phyloP scores from a whole-genome alignment of 2,888 invertebrate genomes.

The Tricholauxania praeusta region DNA sequence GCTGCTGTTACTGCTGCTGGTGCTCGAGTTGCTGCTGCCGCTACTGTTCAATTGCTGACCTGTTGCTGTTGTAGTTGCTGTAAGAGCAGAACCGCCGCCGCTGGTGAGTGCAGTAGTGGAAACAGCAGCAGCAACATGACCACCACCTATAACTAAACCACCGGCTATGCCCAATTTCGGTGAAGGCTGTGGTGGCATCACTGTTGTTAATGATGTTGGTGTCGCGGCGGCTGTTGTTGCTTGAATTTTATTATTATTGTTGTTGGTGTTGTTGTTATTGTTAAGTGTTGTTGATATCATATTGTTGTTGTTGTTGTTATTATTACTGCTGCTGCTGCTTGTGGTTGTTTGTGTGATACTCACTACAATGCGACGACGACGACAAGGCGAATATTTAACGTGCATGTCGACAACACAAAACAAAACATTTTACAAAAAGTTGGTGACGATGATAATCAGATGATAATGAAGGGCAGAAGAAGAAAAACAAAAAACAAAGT shows the following conservation, averaged over 20 bases:
- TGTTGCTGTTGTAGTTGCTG: slow-evolving; percentile 50
- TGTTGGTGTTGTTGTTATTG: slow-evolving; percentile 56
- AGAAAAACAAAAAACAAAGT: slow-evolving; percentile 38
- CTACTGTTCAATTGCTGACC: slow-evolving; percentile 50
- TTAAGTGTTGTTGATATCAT: slow-evolving; percentile 48
- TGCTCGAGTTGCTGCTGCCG: slow-evolving; percentile 47
- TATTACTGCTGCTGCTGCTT: slow-evolving; percentile 41
- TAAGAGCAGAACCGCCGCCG: slow-evolving; percentile 42
- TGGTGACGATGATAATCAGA: slow-evolving; percentile 4
- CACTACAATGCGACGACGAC: slow-evolving; percentile 38
- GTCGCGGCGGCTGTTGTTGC: slow-evolving; percentile 44
- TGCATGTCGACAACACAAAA: slow-evolving; percentile 11
- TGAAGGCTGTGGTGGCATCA: slow-evolving; percentile 39
- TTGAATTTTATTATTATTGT: slow-evolving; percentile 48
- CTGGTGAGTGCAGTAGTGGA: slow-evolving; percentile 5
- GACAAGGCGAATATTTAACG: slow-evolving; percentile 9
- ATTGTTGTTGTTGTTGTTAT: slow-evolving; percentile 56
- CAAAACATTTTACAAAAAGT: slow-evolving; percentile 40
- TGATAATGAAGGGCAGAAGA: slow-evolving; percentile 27
- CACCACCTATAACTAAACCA: slow-evolving; percentile 38
- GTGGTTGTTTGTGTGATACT: slow-evolving; percentile 47
- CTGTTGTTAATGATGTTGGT: slow-evolving; percentile 35
- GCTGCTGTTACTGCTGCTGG: slow-evolving; percentile 49
- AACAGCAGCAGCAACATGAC: slow-evolving; percentile 36
- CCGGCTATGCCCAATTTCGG: slow-evolving; percentile 39